Percentiles rank a stretch among this genome's conserved stretches.
phyloP scores from a whole-genome alignment of 2,113 vertebrate genomes.

The Prunella fulvescens region DNA sequence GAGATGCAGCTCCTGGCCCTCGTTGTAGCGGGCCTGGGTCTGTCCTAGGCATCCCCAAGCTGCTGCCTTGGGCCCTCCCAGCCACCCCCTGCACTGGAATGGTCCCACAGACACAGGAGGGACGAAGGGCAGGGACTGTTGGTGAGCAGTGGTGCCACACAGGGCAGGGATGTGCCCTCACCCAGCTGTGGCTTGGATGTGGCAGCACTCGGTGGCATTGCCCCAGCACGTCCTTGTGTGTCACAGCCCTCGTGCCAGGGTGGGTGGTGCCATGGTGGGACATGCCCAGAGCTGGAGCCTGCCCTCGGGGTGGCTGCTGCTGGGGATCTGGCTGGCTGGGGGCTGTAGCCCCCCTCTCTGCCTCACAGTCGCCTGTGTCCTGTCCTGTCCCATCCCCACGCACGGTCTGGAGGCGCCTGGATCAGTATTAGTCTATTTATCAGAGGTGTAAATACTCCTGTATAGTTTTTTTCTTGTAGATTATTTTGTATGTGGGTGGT shows the following conservation, averaged over 20 bases:
- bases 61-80: not conserved
- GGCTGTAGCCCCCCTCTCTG: not conserved
- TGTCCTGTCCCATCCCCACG: not conserved
- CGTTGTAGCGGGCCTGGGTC: conserved; percentile 58
- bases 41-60: not conserved
- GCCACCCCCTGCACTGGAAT: not conserved
- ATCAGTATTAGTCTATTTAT: conserved; percentile 94
- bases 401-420: conserved; percentile 51
- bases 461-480: conserved; percentile 84
- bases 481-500: conserved; percentile 78
- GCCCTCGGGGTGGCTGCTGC: not conserved
- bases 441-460: conserved; percentile 92
- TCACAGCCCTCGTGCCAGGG: rapidly evolving
- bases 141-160: not conserved
- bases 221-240: rapidly evolving
- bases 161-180: not conserved
- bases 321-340: not conserved
- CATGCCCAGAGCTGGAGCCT: not conserved
- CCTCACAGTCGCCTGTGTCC: not conserved
- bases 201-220: not conserved
- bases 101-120: rapidly evolving
- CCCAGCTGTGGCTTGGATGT: not conserved
- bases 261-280: not conserved
- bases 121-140: not conserved
- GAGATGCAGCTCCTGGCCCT: not conserved